These are phyloP conservation scores for Glossophaga mutica DNA, from an alignment of 2,797 vertebrate species.

Conservation along the genomic window DNA sequence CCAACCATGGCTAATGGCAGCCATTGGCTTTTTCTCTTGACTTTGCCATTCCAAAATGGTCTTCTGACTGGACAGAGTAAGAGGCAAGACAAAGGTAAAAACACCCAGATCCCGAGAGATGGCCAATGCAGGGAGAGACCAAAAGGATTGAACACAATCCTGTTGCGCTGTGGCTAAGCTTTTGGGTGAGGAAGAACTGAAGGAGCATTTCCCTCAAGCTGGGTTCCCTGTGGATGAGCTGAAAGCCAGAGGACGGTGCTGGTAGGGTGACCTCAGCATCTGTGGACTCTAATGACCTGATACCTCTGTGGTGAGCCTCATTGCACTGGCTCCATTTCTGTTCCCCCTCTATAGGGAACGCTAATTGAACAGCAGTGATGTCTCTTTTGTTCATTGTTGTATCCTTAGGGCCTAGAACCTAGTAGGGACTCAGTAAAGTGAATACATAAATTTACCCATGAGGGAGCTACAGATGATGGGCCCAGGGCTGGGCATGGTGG, in stretches of 20 bases:
- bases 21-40: background rate
- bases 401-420: background rate
- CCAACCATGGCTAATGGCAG: background rate
- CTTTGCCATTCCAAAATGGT: background rate
- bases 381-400: background rate
- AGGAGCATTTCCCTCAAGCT: background rate
- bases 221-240: background rate
- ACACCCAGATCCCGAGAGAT: background rate
- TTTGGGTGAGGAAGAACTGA: background rate
- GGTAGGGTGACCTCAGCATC: rapidly evolving
- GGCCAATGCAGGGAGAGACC: background rate
- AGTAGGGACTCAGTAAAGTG: background rate
- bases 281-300: background rate
- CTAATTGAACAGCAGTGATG: background rate
- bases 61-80: background rate
- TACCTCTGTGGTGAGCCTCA: background rate
- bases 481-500: rapidly evolving
- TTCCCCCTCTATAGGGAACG: background rate
- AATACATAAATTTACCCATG: background rate
- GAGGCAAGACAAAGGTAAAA: background rate
- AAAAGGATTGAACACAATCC: background rate
- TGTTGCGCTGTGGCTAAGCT: background rate
- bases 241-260: no score
- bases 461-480: background rate
- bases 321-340: background rate